Evolutionary conservation across 2,888 invertebrate species (phyloP).

Genomic region (Eilema depressum): DNA sequence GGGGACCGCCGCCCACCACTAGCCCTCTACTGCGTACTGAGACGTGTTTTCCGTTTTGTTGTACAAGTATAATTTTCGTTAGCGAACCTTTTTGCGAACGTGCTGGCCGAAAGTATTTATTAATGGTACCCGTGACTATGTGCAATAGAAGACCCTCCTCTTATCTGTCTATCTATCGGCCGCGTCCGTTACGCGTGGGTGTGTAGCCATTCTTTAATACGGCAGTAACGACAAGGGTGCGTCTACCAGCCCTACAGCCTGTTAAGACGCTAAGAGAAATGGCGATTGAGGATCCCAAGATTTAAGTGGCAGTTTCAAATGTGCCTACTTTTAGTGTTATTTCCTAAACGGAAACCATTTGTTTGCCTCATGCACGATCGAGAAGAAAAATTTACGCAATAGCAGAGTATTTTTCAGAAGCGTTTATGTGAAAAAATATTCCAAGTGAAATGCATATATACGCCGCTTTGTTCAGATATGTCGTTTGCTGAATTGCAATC

Average conservation of each 20-base stretch:
- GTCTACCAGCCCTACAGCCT: conserved; percentile 53
- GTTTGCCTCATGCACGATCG: conserved; percentile 81
- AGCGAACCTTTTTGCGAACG: conserved; percentile 45
- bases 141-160: conserved; percentile 45
- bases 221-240: conserved; percentile 73
- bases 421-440: conserved; percentile 62
- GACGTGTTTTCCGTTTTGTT: conserved; percentile 54
- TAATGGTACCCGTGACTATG: conserved; percentile 50
- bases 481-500: conserved; percentile 29
- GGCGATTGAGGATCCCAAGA: conserved; percentile 84
- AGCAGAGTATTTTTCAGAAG: conserved; percentile 64
- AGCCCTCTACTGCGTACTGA: conserved; percentile 47
- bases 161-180: conserved; percentile 51
- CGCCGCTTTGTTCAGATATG: conserved; percentile 33
- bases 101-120: conserved; percentile 48
- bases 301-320: conserved; percentile 86
- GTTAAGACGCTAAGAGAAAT: conserved; percentile 82
- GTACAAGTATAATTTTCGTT: conserved; percentile 48
- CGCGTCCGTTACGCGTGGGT: conserved; percentile 54
- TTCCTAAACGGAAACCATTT: conserved; percentile 85
- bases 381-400: conserved; percentile 75
- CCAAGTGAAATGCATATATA: conserved; percentile 49
- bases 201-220: conserved; percentile 68
- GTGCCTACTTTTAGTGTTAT: conserved; percentile 86
- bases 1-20: conserved; percentile 51